These are phyloP conservation scores for Squalus acanthias DNA, from an alignment of 2,797 vertebrate species.

Conservation along the genomic window DNA sequence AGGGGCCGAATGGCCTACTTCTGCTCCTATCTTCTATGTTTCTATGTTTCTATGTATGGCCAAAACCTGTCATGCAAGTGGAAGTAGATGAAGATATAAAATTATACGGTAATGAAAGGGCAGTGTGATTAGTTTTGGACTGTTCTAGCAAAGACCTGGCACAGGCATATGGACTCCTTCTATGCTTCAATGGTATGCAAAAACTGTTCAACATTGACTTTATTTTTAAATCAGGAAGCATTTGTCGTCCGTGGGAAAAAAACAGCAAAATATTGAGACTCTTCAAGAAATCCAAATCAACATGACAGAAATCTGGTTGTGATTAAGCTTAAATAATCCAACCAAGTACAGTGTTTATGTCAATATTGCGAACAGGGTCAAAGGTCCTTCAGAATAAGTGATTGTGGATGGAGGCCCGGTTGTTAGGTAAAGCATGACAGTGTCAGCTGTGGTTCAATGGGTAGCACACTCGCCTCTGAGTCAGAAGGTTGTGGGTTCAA, in stretches of 20 bases:
- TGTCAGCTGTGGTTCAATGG: too few relatives aligned
- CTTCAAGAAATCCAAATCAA: neutral
- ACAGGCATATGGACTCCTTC: neutral
- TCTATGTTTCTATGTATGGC: too few relatives aligned
- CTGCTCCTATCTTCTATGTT: too few relatives aligned
- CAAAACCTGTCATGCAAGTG: too few relatives aligned
- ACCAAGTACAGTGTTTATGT: neutral
- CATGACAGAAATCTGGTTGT: neutral
- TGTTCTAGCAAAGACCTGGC: neutral
- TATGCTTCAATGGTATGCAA: neutral
- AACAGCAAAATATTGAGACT: neutral
- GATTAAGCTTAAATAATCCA: neutral
- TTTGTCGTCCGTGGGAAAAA: neutral
- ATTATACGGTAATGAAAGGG: neutral
- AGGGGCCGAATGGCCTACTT: too few relatives aligned
- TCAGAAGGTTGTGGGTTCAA: too few relatives aligned
- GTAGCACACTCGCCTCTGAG: too few relatives aligned
- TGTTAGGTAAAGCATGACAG: neutral
- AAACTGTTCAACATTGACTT: neutral
- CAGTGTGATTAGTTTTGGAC: neutral
- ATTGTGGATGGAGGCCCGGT: neutral
- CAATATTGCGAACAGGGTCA: neutral
- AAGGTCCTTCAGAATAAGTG: neutral
- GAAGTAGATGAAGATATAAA: too few relatives aligned
- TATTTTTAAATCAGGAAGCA: neutral